Evolutionary conservation across 2,888 invertebrate species (phyloP), one percentile per base, ranked within the genome.

Genomic region (Hirudinaria manillensis): DNA sequence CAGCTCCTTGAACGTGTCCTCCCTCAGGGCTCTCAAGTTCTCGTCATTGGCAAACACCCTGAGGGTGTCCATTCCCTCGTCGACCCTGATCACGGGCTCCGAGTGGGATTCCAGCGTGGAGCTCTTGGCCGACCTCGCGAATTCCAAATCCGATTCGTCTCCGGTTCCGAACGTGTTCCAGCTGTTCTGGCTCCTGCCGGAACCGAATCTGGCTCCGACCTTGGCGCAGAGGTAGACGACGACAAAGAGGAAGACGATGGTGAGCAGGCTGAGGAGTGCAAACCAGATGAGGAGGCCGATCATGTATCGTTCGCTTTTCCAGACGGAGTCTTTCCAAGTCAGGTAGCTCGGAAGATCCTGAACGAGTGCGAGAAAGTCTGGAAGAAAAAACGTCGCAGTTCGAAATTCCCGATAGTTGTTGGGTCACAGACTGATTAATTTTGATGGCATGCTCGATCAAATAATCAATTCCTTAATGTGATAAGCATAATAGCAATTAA

Each of bases 271-370:
- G 13, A 61, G 61, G 21, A 61, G 24, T 1, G 61, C 24, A 10
- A 61, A 61, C 61, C 61, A 61, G 24, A 61, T 61, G 24, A 61
- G 61, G 19, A 61, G 24, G 19, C 61, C 61, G 2, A 61, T 61
- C 61, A 61, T 61, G 61, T 13, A 13, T 27, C 29, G 13, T 61
- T 61, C 24, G 13, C 24, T 61, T 61, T 61, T 61, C 61, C 61
- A 61, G 45, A 45, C 45, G 10, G 45, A 45, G 16, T 45, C 45
- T 10, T 45, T 7, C 45, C 45, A 45, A 1, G 45, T 6, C 45
- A 45, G 16, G 16, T 10, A 45, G 45, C 45, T 45, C 10, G 45
- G 13, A 45, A 45, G 45, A 16, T 45, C 45, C 13, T 45, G 10
- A 10, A 45, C 45, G 45, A 45, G 45, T 16, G 45, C 45, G 4